phyloP scores from a whole-genome alignment of 2,888 invertebrate genomes.

The Dynastes maya region DNA sequence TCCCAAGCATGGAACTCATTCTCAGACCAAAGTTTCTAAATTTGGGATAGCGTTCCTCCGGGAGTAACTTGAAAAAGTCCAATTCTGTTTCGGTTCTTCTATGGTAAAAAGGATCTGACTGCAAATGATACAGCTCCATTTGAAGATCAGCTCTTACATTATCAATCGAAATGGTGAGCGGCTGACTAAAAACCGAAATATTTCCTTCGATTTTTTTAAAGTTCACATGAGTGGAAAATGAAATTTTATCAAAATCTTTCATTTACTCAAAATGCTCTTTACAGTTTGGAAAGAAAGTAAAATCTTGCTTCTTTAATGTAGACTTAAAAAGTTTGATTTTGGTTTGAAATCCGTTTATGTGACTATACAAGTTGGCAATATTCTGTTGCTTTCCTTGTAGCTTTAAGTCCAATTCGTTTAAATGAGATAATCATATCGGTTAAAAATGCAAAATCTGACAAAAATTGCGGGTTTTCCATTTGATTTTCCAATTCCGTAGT shows the following conservation, averaged over 20 bases:
- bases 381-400: constrained; percentile 49
- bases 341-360: not conserved
- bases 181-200: not conserved
- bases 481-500: constrained; percentile 53
- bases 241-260: constrained; percentile 18
- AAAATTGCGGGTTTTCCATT: constrained; percentile 54
- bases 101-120: constrained; percentile 44
- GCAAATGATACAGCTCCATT: constrained; percentile 34
- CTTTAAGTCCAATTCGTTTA: constrained; percentile 52
- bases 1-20: not conserved
- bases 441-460: constrained; percentile 37
- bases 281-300: constrained; percentile 43
- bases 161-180: not conserved
- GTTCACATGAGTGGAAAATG: constrained; percentile 38
- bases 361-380: constrained; percentile 48
- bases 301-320: constrained; percentile 46
- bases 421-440: constrained; percentile 53
- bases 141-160: constrained; percentile 6
- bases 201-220: constrained; percentile 35
- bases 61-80: constrained; percentile 54
- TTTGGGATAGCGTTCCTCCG: constrained; percentile 54
- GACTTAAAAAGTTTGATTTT: constrained; percentile 35
- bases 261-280: constrained; percentile 51
- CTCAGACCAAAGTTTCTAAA: constrained; percentile 52
- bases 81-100: constrained; percentile 54